Evolutionary conservation across 2,888 invertebrate genomes (phyloP), one percentile per base, ranked within the genome.

Genomic region (Dryobota labecula): DNA sequence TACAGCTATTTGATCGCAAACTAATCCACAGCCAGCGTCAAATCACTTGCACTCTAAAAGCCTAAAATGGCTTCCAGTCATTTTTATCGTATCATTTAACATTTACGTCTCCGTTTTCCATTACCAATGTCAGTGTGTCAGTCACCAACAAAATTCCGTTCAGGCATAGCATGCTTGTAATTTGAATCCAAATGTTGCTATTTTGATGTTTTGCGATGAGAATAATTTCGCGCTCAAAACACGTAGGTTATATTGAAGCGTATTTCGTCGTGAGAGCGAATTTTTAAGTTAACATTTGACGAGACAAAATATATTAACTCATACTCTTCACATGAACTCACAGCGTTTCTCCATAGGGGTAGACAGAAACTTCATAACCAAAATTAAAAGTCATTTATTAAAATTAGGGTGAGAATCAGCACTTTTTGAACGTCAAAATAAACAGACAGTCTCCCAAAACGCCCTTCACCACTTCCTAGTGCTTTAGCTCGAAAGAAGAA

Each of bases 141-240:
- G 13, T 41, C 11, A 20, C 27, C 56, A 47, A 43, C 67, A 73
- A 73, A 81, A 83, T 77, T 83, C 76, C 65, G 73, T 70, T 65
- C 76, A 73, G 73, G 80, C 85, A 76, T 83, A 83, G 82, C 82
- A 78, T 84, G 84, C 78, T 81, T 72, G 75, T 85, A 86, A 86
- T 86, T 85, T 83, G 65, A 78, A 60, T 78, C 67, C 63, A 73
- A 84, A 85, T 78, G 75, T 75, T 85, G 76, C 78, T 70, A 76
- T 83, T 82, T 76, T 80, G 76, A 78, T 84, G 67, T 84, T 83
- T 76, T 71, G 69, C 53, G 51, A 69, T 58, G 73, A 74, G 85
- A 74, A 78, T 80, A 76, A 83, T 83, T 75, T 75, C 57, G 15
- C 58, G 8, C 20, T 66, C 49, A 33, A 70, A 68, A 78, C 61